Percentiles rank a stretch among this genome's conserved stretches.
Evolutionary conservation across 1,140 invertebrate genomes (phyloP).

Genomic region (Muscidifurax raptorellus): DNA sequence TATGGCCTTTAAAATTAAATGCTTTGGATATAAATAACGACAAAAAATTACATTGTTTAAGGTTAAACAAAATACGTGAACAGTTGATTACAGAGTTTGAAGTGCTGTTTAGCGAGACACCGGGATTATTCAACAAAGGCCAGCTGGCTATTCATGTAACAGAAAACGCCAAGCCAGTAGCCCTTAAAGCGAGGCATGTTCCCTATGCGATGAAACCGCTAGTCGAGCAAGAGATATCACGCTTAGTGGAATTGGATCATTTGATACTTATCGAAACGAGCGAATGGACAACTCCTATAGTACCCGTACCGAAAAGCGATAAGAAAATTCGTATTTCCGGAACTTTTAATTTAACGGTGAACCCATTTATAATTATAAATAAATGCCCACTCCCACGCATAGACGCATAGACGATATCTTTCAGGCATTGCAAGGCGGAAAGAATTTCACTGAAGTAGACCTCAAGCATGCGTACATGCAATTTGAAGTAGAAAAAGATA

Average conservation of each 20-base stretch:
- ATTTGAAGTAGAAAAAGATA: neutral
- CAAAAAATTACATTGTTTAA: too few relatives aligned
- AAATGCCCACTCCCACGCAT: conserved; percentile 19
- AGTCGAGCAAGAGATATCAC: neutral
- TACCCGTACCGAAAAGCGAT: too few relatives aligned
- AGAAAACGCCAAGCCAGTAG: neutral
- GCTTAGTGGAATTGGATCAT: neutral
- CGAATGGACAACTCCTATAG: conserved; percentile 13
- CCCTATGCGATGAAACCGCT: neutral
- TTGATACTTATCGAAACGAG: neutral
- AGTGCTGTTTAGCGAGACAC: too few relatives aligned
- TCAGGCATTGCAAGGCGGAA: neutral
- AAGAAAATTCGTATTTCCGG: too few relatives aligned
- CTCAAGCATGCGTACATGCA: neutral
- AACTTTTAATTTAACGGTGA: neutral
- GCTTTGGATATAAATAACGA: too few relatives aligned
- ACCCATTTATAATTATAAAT: neutral
- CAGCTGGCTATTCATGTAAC: neutral
- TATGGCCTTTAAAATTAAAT: too few relatives aligned
- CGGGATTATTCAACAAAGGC: too few relatives aligned
- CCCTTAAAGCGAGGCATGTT: neutral
- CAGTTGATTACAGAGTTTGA: neutral
- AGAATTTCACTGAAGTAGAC: neutral
- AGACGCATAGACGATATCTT: conserved; percentile 18
- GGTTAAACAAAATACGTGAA: too few relatives aligned